A percentile compares a stretch with the other conserved stretches of the same genome.
These are phyloP conservation scores for Capricornis sumatraensis DNA, from an alignment of 2,113 vertebrate genomes.

Conservation along the genomic window DNA sequence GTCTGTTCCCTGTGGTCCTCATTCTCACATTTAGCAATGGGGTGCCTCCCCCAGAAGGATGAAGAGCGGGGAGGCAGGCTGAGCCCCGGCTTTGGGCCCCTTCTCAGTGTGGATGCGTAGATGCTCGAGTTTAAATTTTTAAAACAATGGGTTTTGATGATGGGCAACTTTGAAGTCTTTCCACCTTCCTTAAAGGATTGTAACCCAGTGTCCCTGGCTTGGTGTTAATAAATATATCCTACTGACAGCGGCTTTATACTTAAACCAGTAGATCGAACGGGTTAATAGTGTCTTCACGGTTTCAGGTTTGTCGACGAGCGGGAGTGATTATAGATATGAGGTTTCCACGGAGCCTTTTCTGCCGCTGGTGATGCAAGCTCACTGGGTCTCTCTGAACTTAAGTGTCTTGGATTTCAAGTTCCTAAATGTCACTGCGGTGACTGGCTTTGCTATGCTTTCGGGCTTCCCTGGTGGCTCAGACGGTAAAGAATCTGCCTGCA, in stretches of 20 bases:
- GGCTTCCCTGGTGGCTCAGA: background rate
- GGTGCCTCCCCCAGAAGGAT: rapidly evolving
- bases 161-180: background rate
- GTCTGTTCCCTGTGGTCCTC: background rate
- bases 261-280: background rate
- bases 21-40: rapidly evolving
- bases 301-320: background rate
- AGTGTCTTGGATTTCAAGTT: background rate
- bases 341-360: background rate
- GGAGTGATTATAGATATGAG: rapidly evolving
- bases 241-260: background rate
- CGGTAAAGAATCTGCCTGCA: background rate
- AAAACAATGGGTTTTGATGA: background rate
- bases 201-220: rapidly evolving
- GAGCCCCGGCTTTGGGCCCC: rapidly evolving
- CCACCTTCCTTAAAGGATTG: background rate
- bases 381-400: background rate
- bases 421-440: background rate
- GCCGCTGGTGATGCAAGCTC: background rate
- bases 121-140: background rate
- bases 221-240: background rate
- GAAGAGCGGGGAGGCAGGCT: rapidly evolving
- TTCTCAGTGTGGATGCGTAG: background rate
- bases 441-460: background rate
- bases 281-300: rapidly evolving